Evolutionary conservation across 2,888 invertebrate genomes (phyloP).

Genomic region (Physocephala rufipes): DNA sequence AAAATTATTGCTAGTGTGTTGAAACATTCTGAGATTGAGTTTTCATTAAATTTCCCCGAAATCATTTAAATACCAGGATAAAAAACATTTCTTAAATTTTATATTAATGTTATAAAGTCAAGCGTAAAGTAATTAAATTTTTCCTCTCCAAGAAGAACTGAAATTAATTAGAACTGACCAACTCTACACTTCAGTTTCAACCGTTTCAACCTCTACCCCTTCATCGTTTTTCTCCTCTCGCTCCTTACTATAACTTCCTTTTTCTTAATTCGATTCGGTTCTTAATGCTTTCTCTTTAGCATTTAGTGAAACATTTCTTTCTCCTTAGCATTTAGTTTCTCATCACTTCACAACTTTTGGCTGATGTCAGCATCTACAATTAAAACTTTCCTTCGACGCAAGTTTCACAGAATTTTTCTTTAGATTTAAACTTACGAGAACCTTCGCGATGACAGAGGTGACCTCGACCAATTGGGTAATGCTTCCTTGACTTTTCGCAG

Average conservation of each 20-base stretch:
- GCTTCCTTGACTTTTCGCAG: not conserved
- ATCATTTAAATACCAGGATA: too few species aligned
- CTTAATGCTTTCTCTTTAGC: not conserved
- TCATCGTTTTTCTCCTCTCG: constrained; percentile 7
- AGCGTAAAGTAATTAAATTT: too few species aligned
- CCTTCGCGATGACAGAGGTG: not conserved
- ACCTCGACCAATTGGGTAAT: too few species aligned
- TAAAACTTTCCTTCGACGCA: constrained; percentile 18
- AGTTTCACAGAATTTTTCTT: not conserved
- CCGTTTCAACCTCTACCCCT: not conserved
- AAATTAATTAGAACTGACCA: too few species aligned
- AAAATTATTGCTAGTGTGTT: too few species aligned
- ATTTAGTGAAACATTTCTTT: constrained; percentile 45
- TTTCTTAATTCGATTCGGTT: constrained; percentile 27
- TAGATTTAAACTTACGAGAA: too few species aligned
- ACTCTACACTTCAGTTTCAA: not conserved
- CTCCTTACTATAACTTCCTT: not conserved
- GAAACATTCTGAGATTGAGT: too few species aligned
- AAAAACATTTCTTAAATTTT: too few species aligned
- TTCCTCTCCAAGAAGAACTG: too few species aligned
- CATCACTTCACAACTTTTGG: constrained; percentile 18
- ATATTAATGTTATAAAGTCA: too few species aligned
- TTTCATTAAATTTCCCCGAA: too few species aligned
- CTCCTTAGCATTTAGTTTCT: constrained; percentile 42
- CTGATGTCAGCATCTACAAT: constrained; percentile 28